Conservation (phyloP, 2,797 vertebrate species). For the Poeciliopsis gracilis region DNA sequence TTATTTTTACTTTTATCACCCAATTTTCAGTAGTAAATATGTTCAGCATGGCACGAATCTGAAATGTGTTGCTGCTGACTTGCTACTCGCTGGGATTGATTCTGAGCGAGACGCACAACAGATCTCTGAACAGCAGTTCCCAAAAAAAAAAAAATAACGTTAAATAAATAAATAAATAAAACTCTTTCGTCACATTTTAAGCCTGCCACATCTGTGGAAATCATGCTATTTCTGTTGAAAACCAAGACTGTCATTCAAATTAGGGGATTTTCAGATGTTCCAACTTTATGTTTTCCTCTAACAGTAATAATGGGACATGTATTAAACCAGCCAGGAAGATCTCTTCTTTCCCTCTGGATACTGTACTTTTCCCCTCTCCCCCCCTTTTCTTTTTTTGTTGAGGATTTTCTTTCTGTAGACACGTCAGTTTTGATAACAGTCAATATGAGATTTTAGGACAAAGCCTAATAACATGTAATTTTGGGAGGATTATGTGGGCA, state of each 20-base stretch:
- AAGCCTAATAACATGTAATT: constrained; percentile 31
- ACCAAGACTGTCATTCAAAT: background rate
- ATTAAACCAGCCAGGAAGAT: constrained; percentile 13
- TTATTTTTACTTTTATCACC: constrained; percentile 51
- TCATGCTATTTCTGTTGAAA: background rate
- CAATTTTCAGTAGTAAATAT: constrained; percentile 34
- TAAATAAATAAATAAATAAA: no score
- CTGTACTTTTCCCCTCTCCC: constrained; percentile 7
- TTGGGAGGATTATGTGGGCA: constrained; percentile 15
- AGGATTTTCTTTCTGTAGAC: constrained; percentile 22
- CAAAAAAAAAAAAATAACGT: no score
- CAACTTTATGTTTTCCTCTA: background rate
- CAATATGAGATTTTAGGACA: constrained; percentile 16
- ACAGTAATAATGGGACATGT: background rate
- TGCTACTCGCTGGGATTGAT: background rate
- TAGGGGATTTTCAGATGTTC: background rate
- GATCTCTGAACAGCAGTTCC: background rate
- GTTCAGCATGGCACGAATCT: constrained; percentile 16
- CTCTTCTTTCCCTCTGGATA: constrained; percentile 23
- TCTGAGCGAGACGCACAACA: background rate
- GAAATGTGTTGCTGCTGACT: background rate
- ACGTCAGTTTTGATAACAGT: constrained; percentile 26
- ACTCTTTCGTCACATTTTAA: background rate
- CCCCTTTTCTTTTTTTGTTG: background rate
- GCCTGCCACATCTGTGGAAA: background rate